Percentiles rank a stretch among this genome's conserved stretches.
These are phyloP conservation scores for Rhinoraja longicauda DNA, from an alignment of 2,797 vertebrate genomes.

Conservation along the genomic window DNA sequence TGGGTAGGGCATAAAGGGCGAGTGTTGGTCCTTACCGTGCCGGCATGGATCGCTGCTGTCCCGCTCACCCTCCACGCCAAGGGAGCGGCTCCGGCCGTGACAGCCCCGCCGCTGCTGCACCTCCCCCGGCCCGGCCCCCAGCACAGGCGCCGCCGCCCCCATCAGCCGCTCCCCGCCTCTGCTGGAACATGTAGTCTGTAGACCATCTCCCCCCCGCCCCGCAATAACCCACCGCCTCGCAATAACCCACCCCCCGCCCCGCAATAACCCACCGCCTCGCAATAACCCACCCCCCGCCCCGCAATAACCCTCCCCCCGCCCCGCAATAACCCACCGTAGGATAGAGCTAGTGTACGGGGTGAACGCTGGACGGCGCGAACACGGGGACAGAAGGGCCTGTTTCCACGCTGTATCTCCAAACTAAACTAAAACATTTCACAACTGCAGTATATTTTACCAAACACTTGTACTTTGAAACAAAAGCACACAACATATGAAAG, in stretches of 20 bases:
- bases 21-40: background rate
- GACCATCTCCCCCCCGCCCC: background rate
- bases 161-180: background rate
- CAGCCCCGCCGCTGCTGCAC: background rate
- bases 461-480: background rate
- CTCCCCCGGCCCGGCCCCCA: background rate
- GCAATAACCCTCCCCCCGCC: too few species aligned
- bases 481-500: background rate
- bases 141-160: slow-evolving; percentile 1
- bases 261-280: too few species aligned
- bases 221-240: too few species aligned
- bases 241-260: too few species aligned
- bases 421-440: background rate
- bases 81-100: background rate
- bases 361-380: too few species aligned
- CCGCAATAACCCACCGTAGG: too few species aligned
- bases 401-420: too few species aligned
- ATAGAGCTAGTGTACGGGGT: too few species aligned
- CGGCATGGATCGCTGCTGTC: background rate
- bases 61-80: background rate
- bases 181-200: slow-evolving; percentile 25
- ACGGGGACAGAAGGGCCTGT: too few species aligned
- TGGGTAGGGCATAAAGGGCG: background rate
- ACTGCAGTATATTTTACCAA: background rate
- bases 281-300: too few species aligned